Conservation (phyloP, 2,113 vertebrate genomes). For the Illadopsis cleaveri region DNA sequence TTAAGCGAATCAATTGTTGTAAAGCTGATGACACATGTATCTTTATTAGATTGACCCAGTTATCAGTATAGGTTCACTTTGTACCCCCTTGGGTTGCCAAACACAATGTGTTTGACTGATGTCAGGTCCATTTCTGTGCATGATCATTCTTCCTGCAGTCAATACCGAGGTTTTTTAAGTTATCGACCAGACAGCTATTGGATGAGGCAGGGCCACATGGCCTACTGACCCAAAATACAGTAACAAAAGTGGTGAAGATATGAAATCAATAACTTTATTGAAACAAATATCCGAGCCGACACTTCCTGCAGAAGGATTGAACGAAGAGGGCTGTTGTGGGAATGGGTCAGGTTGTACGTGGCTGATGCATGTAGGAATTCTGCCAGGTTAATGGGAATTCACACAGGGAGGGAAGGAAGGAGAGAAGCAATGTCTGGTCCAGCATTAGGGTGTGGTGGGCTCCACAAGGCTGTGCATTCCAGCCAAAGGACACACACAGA, state of each 20-base stretch:
- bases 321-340: neutral
- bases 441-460: neutral
- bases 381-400: neutral
- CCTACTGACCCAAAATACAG: slow-evolving; percentile 49
- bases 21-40: slow-evolving; percentile 16
- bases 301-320: slow-evolving; percentile 9
- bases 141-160: slow-evolving; percentile 44
- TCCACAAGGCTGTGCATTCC: neutral
- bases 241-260: slow-evolving; percentile 40
- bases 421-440: neutral
- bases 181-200: slow-evolving; percentile 45
- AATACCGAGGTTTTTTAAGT: slow-evolving; percentile 46
- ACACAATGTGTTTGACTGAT: slow-evolving; percentile 10
- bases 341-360: neutral
- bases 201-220: slow-evolving; percentile 49
- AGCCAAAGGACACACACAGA: neutral
- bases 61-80: neutral
- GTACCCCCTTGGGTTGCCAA: slow-evolving; percentile 27
- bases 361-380: neutral
- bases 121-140: slow-evolving; percentile 1
- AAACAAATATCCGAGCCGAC: neutral
- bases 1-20: slow-evolving; percentile 24
- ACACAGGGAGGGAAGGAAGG: fast-evolving
- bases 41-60: slow-evolving; percentile 13
- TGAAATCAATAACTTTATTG: slow-evolving; percentile 63